A percentile compares a stretch with the other conserved stretches of the same genome.
Conservation (phyloP, 2,113 vertebrate genomes). For the Mormyrus lacerda region DNA sequence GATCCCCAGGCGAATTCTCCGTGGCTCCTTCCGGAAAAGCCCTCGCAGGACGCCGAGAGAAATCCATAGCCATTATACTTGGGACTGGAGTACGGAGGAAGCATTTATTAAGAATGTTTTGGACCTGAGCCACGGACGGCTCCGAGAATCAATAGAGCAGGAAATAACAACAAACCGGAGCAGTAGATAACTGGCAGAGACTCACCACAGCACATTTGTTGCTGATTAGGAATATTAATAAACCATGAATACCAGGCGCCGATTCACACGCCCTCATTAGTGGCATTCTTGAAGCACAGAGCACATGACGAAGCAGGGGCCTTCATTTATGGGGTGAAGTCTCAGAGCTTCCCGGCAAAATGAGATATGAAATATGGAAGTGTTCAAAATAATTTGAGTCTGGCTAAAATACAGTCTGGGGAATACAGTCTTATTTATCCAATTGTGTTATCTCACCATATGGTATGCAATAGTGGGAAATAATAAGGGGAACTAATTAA, state of each 20-base stretch:
- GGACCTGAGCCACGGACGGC: not conserved
- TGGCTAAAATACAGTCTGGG: not conserved
- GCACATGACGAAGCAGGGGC: not conserved
- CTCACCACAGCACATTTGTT: not conserved
- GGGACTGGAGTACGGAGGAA: not conserved
- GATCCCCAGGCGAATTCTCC: not conserved
- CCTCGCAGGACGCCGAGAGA: not conserved
- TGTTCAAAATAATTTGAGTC: not conserved
- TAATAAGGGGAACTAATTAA: not conserved
- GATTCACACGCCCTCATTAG: not conserved
- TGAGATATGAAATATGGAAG: not conserved
- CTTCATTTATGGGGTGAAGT: not conserved
- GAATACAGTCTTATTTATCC: not conserved
- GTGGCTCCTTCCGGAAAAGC: not conserved
- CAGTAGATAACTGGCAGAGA: not conserved
- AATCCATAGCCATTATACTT: not conserved
- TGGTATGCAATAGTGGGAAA: not conserved
- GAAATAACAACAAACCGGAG: not conserved
- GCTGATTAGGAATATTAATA: conserved; percentile 9
- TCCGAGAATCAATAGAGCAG: not conserved
- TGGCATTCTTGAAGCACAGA: not conserved
- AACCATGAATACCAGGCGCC: not conserved
- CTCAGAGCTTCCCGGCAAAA: not conserved
- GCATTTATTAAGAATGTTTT: not conserved
- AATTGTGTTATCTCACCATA: not conserved